Conservation (phyloP, 1,140 invertebrate genomes). For the Eupristina koningsbergeri region DNA sequence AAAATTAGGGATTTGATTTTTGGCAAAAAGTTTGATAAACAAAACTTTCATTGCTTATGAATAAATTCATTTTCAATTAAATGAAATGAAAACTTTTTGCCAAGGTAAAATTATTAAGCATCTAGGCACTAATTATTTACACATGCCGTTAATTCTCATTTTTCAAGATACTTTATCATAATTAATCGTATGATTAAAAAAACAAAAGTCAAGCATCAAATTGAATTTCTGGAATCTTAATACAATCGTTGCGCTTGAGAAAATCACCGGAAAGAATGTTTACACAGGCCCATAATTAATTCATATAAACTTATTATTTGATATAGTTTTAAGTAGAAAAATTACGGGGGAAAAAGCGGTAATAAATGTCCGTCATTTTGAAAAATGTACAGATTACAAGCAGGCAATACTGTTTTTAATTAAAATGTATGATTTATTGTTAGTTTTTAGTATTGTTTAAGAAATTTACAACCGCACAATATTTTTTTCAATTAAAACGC, state of each 20-base stretch:
- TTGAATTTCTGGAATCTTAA: neutral
- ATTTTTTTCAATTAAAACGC: conserved; percentile 14
- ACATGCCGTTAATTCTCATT: too few species aligned
- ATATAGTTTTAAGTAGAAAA: neutral
- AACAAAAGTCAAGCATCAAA: neutral
- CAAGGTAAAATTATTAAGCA: neutral
- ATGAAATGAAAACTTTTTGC: neutral
- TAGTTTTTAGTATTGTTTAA: conserved; percentile 20
- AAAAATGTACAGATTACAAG: conserved; percentile 17
- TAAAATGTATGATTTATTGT: conserved; percentile 17
- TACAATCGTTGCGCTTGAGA: neutral
- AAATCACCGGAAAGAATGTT: neutral
- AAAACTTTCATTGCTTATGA: neutral
- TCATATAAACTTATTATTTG: neutral
- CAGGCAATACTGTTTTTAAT: conserved; percentile 19
- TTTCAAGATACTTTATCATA: neutral
- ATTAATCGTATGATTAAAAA: neutral
- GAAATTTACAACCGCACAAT: conserved; percentile 15
- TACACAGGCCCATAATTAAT: neutral
- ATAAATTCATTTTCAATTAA: neutral
- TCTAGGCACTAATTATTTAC: neutral
- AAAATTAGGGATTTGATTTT: neutral
- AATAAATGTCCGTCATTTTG: conserved; percentile 16
- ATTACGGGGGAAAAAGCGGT: neutral
- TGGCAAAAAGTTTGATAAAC: neutral